phyloP scores from a whole-genome alignment of 2,113 vertebrate genomes.

The Glaucidium brasilianum region DNA sequence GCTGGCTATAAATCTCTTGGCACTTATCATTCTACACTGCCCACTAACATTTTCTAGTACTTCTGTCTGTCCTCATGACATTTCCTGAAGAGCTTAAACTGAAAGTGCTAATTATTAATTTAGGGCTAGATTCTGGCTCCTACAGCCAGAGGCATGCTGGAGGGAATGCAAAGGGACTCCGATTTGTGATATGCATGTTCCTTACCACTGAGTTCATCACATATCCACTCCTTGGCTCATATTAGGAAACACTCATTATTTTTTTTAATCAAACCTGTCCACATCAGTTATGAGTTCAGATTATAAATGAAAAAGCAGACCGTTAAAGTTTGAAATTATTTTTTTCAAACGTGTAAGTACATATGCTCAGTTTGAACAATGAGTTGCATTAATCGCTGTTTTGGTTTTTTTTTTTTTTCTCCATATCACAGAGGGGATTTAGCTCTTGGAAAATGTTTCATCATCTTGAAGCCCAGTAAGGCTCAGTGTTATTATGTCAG shows the following conservation, averaged over 20 bases:
- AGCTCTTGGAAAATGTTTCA: slow-evolving; percentile 6
- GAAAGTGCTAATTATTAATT: slow-evolving; percentile 67
- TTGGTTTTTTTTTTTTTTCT: not conserved
- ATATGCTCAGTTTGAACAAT: not conserved
- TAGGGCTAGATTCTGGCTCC: slow-evolving; percentile 58
- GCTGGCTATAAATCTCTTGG: slow-evolving; percentile 37
- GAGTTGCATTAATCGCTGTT: not conserved
- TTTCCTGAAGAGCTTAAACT: slow-evolving; percentile 33
- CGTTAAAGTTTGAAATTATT: not conserved
- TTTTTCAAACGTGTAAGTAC: not conserved
- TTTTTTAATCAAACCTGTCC: not conserved
- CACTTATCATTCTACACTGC: slow-evolving; percentile 19
- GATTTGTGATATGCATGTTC: slow-evolving; percentile 9
- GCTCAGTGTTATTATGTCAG: not conserved
- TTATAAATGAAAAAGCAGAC: not conserved
- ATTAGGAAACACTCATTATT: not conserved
- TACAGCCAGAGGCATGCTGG: slow-evolving; percentile 64
- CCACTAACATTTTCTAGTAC: slow-evolving; percentile 34
- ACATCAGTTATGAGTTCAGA: not conserved
- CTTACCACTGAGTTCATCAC: not conserved
- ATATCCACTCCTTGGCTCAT: not conserved
- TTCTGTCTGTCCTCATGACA: slow-evolving; percentile 44
- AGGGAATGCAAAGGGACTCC: slow-evolving; percentile 52
- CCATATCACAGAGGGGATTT: not conserved
- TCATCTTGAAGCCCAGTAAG: slow-evolving; percentile 10